Percentiles rank a stretch among this genome's conserved stretches.
Conservation (phyloP, 2,888 invertebrate genomes). For the Palloptera scutellata region DNA sequence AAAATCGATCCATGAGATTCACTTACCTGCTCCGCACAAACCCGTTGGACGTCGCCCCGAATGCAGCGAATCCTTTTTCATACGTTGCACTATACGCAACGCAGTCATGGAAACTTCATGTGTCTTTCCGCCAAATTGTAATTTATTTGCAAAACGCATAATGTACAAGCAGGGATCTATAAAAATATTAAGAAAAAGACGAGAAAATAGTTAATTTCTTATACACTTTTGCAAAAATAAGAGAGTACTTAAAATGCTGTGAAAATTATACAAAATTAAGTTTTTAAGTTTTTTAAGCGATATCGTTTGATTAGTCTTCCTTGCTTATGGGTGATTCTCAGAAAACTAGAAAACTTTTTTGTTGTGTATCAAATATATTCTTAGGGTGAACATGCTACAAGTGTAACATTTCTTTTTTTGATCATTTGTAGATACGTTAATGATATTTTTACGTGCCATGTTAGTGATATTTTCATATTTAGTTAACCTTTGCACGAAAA, state of each 20-base stretch:
- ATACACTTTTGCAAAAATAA: not conserved
- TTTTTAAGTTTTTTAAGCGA: too few species aligned
- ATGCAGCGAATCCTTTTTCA: slow-evolving; percentile 98
- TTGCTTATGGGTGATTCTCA: too few species aligned
- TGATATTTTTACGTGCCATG: too few species aligned
- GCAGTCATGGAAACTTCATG: slow-evolving; percentile 97
- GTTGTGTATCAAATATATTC: too few species aligned
- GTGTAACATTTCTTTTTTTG: too few species aligned
- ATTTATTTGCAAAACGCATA: slow-evolving; percentile 89
- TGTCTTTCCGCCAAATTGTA: slow-evolving; percentile 91
- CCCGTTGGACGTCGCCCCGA: slow-evolving; percentile 96
- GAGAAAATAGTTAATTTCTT: not conserved
- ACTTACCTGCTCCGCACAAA: slow-evolving; percentile 92
- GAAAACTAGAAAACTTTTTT: too few species aligned
- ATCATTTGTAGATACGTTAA: too few species aligned
- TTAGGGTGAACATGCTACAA: too few species aligned
- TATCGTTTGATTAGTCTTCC: too few species aligned
- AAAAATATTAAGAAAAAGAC: slow-evolving; percentile 22
- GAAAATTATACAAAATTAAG: slow-evolving; percentile 11
- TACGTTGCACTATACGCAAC: slow-evolving; percentile 89
- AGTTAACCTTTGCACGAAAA: too few species aligned
- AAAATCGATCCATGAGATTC: not conserved
- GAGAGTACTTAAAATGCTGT: slow-evolving; percentile 10
- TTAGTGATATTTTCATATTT: too few species aligned
- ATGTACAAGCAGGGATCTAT: slow-evolving; percentile 96